These are phyloP conservation scores for Heliconius melpomene DNA, from an alignment of 1,140 invertebrate species.

Conservation along the genomic window DNA sequence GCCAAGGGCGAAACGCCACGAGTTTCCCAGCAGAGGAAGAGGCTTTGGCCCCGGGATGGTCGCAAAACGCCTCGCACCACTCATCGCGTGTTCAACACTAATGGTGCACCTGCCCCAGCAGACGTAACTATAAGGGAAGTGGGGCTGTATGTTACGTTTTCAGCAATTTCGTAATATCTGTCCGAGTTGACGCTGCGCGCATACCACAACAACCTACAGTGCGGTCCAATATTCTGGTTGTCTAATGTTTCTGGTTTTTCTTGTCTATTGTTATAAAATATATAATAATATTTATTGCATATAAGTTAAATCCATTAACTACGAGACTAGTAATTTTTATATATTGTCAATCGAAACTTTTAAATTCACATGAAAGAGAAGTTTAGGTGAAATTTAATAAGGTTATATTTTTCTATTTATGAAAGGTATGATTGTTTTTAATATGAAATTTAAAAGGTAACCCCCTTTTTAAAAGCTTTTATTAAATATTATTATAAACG, in stretches of 20 bases:
- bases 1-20: constrained; percentile 87
- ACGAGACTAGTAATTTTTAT: neutral
- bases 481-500: no score
- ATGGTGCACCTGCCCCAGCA: constrained; percentile 56
- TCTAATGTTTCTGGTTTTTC: constrained; percentile 19
- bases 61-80: constrained; percentile 82
- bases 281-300: neutral
- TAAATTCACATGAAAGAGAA: neutral
- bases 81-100: constrained; percentile 63
- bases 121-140: constrained; percentile 52
- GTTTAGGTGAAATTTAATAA: neutral
- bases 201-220: constrained; percentile 23
- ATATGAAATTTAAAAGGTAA: no score
- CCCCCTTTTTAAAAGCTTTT: no score
- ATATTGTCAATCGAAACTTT: neutral
- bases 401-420: no score
- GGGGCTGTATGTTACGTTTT: constrained; percentile 69
- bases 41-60: constrained; percentile 89
- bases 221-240: neutral
- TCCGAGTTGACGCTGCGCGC: constrained; percentile 48
- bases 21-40: constrained; percentile 89
- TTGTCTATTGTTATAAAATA: constrained; percentile 2
- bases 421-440: no score
- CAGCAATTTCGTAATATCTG: constrained; percentile 65
- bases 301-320: neutral